Base-by-base conservation (phyloP, 2,888 invertebrate genomes). In the Sphaerophoria taeniata region DNA sequence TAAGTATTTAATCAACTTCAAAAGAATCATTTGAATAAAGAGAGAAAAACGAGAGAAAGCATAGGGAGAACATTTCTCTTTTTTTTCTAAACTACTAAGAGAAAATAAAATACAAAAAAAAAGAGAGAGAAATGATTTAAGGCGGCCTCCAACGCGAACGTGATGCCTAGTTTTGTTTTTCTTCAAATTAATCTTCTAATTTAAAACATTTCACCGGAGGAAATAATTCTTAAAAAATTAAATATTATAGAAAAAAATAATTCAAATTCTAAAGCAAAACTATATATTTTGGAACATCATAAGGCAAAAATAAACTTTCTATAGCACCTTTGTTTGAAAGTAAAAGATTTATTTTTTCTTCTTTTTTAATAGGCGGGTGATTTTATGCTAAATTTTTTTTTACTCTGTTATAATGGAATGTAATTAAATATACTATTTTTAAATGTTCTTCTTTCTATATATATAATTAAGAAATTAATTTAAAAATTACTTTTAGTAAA, bases 291-390 rank as follows among this genome's bases (percentile, higher is more conserved):
- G 77, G 85, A 76, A 84, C 75, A 75, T 88, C 83, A 88, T 88
- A 87, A 88, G 88, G 85, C 83, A 87, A 88, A 89, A 89, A 88
- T 89, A 89, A 90, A 89, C 89, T 88, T 89, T 89, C 89, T 90
- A 90, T 90, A 90, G 90, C 90, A 90, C 89, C 91, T 90, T 90
- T 89, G 89, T 89, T 89, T 88, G 82, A 87, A 76, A 77, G 65
- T 87, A 75, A 77, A 53, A n/a, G 36, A 84, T 87, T 88, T 87
- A 58, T 61, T 71, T 80, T 80, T 80, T 81, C 56, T 73, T 80
- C 79, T 78, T 80, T 81, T 60, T 73, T 80, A 77, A 79, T 87
- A 87, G 73, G 83, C 83, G 81, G 84, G 74, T 80, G 75, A 80
- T 69, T 73, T 63, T 76, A 82, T 63, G 63, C 58, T 84, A 78